phyloP scores from a whole-genome alignment of 1,140 invertebrate genomes.

The Diuraphis noxia region DNA sequence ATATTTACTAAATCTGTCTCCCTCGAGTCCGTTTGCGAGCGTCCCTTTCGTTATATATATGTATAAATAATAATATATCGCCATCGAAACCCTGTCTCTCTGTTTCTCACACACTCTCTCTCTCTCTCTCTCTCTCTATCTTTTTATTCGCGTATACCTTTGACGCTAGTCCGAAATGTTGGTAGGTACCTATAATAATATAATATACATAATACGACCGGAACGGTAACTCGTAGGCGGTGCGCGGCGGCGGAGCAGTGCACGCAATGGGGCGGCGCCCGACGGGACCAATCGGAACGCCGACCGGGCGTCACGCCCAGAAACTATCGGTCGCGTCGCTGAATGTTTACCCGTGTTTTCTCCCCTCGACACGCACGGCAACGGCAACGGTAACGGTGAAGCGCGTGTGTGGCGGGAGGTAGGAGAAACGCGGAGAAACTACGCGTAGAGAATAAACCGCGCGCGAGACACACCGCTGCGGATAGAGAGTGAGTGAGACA shows the following conservation, averaged over 20 bases:
- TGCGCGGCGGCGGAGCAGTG: not conserved
- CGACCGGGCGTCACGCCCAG: slow-evolving; percentile 21
- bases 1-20: slow-evolving; percentile 20
- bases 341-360: slow-evolving; percentile 45
- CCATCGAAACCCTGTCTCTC: not conserved
- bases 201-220: not conserved
- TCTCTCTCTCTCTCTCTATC: not conserved
- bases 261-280: not conserved
- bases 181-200: not conserved
- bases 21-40: not conserved
- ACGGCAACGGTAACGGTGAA: not conserved
- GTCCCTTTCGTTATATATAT: not conserved
- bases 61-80: not conserved
- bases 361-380: not conserved
- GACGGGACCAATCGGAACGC: not conserved
- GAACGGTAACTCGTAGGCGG: not conserved
- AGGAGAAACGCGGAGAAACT: not conserved
- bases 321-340: slow-evolving; percentile 11
- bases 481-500: not conserved
- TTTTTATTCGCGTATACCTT: not conserved
- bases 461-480: not conserved
- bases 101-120: not conserved
- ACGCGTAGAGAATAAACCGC: not conserved
- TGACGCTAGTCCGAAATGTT: not conserved
- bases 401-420: no score